phyloP scores from a whole-genome alignment of 2,113 vertebrate genomes.

The Dinomys branickii region DNA sequence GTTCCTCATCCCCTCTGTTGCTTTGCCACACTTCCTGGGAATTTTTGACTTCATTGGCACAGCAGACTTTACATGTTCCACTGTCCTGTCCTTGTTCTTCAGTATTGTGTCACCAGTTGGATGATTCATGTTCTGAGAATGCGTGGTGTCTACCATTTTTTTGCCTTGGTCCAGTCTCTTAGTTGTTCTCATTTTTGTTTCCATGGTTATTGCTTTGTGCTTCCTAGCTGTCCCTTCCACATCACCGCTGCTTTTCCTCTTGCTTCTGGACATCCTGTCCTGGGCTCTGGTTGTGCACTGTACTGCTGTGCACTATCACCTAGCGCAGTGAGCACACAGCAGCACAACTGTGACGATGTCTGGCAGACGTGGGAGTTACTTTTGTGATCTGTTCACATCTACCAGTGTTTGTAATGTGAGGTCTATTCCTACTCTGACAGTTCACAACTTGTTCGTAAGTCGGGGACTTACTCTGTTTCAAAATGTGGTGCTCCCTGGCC shows the following conservation, averaged over 20 bases:
- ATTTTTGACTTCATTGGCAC: background rate
- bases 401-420: background rate
- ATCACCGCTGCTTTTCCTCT: background rate
- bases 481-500: background rate
- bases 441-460: background rate
- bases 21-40: too few species aligned
- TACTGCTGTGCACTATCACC: background rate
- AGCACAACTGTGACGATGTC: background rate
- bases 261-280: background rate
- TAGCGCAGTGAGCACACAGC: background rate
- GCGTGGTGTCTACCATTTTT: background rate
- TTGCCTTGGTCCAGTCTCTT: background rate
- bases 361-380: background rate
- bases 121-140: background rate
- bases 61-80: background rate
- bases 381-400: background rate
- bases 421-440: background rate
- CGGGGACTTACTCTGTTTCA: background rate
- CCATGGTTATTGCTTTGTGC: background rate
- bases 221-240: background rate
- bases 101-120: background rate
- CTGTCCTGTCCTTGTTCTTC: background rate
- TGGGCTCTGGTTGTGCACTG: background rate
- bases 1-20: background rate
- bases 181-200: background rate